A percentile compares a stretch with the other conserved stretches of the same genome.
Evolutionary conservation across 1,140 invertebrate genomes (phyloP).

Genomic region (Neodiprion pinetum): DNA sequence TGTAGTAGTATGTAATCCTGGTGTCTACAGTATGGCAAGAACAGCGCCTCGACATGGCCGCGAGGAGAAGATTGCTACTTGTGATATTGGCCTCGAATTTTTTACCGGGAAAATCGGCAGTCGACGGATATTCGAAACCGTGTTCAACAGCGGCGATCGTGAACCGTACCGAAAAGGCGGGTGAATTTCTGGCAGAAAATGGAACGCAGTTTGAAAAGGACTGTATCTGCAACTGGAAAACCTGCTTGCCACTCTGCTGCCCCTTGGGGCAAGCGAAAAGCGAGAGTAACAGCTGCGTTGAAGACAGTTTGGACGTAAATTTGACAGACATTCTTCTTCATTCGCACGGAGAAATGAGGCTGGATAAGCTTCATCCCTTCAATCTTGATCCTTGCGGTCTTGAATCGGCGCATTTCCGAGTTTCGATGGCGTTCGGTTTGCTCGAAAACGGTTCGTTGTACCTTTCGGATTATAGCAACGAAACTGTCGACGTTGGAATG

Average conservation of each 20-base stretch:
- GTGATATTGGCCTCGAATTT: too few species aligned
- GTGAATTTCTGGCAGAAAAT: too few species aligned
- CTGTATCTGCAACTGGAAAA: not conserved
- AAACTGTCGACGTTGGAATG: not conserved
- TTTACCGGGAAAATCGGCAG: too few species aligned
- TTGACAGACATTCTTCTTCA: too few species aligned
- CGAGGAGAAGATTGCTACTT: too few species aligned
- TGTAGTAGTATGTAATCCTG: too few species aligned
- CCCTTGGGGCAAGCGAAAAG: not conserved
- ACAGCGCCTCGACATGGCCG: too few species aligned
- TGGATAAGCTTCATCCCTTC: not conserved
- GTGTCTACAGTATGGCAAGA: too few species aligned
- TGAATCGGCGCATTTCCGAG: not conserved
- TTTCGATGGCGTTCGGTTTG: not conserved
- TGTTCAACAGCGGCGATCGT: too few species aligned
- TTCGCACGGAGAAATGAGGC: not conserved
- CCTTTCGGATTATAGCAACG: not conserved
- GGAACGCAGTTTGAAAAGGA: too few species aligned
- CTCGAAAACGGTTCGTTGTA: not conserved
- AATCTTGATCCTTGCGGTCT: not conserved
- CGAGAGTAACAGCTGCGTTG: not conserved
- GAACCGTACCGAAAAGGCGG: too few species aligned
- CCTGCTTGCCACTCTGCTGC: conserved; percentile 1
- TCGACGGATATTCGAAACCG: too few species aligned
- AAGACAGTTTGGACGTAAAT: not conserved